Percentiles rank a stretch among this genome's conserved stretches.
phyloP scores from a whole-genome alignment of 92 coral and sea anemone species.

The Palythoa heliodiscus region DNA sequence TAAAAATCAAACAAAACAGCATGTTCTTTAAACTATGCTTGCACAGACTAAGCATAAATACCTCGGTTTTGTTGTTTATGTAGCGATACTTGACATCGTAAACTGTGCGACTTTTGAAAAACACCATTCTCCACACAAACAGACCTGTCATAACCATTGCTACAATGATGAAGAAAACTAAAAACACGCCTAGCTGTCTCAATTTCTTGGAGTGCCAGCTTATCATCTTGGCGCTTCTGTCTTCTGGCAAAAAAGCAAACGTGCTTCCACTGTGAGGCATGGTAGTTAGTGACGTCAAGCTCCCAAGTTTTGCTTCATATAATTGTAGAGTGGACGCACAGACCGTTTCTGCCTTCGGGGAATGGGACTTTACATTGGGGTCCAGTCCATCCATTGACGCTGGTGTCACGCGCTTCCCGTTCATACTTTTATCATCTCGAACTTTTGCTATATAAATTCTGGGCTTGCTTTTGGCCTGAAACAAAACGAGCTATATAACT shows the following conservation, averaged over 20 bases:
- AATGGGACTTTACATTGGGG: conserved; percentile 46
- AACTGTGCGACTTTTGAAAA: not conserved
- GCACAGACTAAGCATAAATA: not conserved
- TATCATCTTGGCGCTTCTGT: conserved; percentile 62
- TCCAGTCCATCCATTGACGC: conserved; percentile 20
- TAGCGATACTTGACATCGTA: not conserved
- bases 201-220: conserved; percentile 69
- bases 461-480: conserved; percentile 11
- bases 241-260: conserved; percentile 63
- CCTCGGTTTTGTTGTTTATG: conserved; percentile 24
- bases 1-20: not conserved
- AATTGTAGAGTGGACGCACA: conserved; percentile 47
- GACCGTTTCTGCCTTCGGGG: conserved; percentile 39
- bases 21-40: not conserved
- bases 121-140: conserved; percentile 78
- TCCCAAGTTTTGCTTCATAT: conserved; percentile 50
- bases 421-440: not conserved
- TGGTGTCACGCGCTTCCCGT: not conserved
- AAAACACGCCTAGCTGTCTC: conserved; percentile 52
- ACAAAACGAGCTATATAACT: not conserved
- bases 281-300: conserved; percentile 63
- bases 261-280: conserved; percentile 54
- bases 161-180: conserved; percentile 70
- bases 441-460: not conserved
- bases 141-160: conserved; percentile 87